These are phyloP conservation scores for Nebria brevicollis DNA, from an alignment of 2,888 invertebrate genomes.

Conservation along the genomic window DNA sequence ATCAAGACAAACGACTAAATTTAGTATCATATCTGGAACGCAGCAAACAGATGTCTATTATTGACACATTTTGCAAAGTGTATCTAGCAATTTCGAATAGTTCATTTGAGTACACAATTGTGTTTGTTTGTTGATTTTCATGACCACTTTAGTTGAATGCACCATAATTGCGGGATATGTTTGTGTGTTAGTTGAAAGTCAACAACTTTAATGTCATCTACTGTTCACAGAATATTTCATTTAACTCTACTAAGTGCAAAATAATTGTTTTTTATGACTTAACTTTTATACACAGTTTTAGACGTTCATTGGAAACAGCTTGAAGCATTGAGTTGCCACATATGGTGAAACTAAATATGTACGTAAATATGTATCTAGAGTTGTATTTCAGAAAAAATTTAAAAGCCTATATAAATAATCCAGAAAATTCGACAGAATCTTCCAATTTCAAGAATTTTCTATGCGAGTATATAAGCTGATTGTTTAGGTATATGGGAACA, in stretches of 20 bases:
- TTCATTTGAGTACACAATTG: slow-evolving; percentile 15
- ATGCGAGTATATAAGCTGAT: too few species aligned
- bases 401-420: too few species aligned
- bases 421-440: too few species aligned
- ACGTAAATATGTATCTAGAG: too few species aligned
- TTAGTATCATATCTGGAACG: slow-evolving; percentile 19
- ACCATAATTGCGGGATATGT: neutral
- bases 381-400: too few species aligned
- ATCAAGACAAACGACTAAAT: slow-evolving; percentile 33
- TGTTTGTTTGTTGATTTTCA: slow-evolving; percentile 33
- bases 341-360: neutral
- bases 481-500: too few species aligned
- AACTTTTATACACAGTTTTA: neutral
- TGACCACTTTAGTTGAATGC: slow-evolving; percentile 30
- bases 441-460: too few species aligned
- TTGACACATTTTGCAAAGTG: slow-evolving; percentile 39
- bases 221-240: neutral
- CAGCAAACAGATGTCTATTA: slow-evolving; percentile 23
- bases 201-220: neutral
- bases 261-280: neutral
- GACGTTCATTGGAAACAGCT: too few species aligned
- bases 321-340: too few species aligned
- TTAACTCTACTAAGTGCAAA: neutral
- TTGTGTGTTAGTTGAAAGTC: neutral
- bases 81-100: slow-evolving; percentile 24